Evolutionary conservation across 2,113 vertebrate genomes (phyloP).

Genomic region (Nothocercus julius): DNA sequence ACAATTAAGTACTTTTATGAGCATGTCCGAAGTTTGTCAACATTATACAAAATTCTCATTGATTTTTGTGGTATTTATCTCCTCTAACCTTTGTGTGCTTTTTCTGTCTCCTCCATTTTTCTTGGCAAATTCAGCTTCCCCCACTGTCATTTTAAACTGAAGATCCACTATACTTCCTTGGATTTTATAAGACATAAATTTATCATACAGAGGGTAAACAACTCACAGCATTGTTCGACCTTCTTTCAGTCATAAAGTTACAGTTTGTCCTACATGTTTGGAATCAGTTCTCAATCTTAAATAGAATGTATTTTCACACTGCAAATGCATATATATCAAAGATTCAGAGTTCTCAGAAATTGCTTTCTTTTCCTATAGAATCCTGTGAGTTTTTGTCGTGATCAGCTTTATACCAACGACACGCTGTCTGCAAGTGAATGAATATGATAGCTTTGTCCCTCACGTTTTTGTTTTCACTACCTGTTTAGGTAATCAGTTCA

Average conservation of each 20-base stretch:
- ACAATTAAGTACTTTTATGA: not conserved
- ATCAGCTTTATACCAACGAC: not conserved
- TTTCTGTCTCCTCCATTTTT: not conserved
- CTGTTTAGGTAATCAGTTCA: constrained; percentile 75
- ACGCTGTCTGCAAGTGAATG: not conserved
- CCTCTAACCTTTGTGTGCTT: not conserved
- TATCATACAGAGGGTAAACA: not conserved
- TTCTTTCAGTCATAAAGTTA: not conserved
- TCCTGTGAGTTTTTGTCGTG: constrained; percentile 1
- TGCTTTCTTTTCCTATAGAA: constrained; percentile 13
- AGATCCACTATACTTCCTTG: not conserved
- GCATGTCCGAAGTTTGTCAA: fast-evolving
- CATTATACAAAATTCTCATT: not conserved
- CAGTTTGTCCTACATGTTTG: not conserved
- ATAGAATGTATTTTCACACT: constrained; percentile 2
- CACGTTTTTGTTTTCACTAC: constrained; percentile 50
- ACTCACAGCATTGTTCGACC: not conserved
- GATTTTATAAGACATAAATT: not conserved
- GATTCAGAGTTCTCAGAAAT: constrained; percentile 21
- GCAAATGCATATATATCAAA: constrained; percentile 19
- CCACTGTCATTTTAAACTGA: not conserved
- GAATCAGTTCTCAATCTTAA: not conserved
- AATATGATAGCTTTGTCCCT: constrained; percentile 9
- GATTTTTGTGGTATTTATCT: not conserved
- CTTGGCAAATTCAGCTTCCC: not conserved